Evolutionary conservation across 30 jellyfish, hydroid and myxozoan genomes (phyloP), one percentile per base, ranked within the genome.

Genomic region (Rhopilema esculentum): DNA sequence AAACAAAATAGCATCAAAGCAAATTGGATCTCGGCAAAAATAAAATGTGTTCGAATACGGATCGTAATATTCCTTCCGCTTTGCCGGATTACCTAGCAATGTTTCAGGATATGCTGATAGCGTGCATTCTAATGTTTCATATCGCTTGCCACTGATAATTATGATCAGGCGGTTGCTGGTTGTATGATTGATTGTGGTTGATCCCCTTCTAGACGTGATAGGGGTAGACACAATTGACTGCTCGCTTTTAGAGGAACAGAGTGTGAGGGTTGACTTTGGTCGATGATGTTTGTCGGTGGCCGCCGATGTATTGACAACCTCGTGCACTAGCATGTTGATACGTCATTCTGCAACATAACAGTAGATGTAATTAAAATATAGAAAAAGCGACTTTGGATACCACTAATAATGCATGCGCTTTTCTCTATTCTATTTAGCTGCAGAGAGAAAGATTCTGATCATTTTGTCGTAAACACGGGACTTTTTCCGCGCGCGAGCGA

Each of bases 1-100:
- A 75, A 93, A 93, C 87, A 93, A 79, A 52, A 93, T 85, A 24
- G 98, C 97, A 49, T 88, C 91, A 69, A 93, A 93, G 6, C 97
- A 93, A 7, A 22, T 32, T 15, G 86, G 85, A 32, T 92, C 95
- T 29, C 98, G 89, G 26, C 79, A 79, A 53, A 93, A 88, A 4
- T 75, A 79, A 79, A 77, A 84, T 27, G n/a, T 89, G 8, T 75
- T 76, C 2, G 70, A 28, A 26, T 17, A 22, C 51, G 75, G 85
- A 69, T 93, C 95, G 73, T 81, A 93, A 52, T 62, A 93, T 27
- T 77, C 53, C 22, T 65, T 51, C 26, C 98, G 87, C 23, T 69
- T 65, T 0, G 23, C 23, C 62, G 87, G 88, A 57, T 79, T 48
- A 0, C 98, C 98, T 51, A 93, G 97, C 24, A 93, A 67, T 1